Evolutionary conservation across 2,113 vertebrate species (phyloP).

Genomic region (Rhea americana): DNA sequence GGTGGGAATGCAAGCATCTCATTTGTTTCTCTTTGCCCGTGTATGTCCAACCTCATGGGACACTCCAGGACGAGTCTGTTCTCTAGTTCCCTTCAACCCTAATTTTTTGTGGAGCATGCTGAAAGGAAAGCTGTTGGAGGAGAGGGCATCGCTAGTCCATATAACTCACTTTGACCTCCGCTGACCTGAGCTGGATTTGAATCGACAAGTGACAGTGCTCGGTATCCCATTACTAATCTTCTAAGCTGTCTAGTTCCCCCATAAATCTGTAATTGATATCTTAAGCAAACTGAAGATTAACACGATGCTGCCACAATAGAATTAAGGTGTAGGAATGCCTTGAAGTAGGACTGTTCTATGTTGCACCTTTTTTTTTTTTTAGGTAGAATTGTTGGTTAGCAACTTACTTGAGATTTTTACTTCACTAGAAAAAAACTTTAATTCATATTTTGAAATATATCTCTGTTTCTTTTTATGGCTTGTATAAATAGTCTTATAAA

Average conservation of each 20-base stretch:
- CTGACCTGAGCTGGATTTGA: conserved; percentile 4
- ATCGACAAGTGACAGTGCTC: background rate
- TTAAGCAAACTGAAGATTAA: conserved; percentile 15
- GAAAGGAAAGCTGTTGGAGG: background rate
- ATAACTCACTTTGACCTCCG: background rate
- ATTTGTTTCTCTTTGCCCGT: background rate
- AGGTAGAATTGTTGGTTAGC: background rate
- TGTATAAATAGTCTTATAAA: background rate
- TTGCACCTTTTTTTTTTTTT: background rate
- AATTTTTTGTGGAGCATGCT: background rate
- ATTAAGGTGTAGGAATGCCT: background rate
- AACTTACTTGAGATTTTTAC: background rate
- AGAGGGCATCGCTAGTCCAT: background rate
- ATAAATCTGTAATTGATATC: background rate
- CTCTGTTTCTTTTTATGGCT: no score
- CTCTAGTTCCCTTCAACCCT: background rate
- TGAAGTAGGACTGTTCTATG: background rate
- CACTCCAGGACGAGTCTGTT: accelerated
- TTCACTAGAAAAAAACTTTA: accelerated
- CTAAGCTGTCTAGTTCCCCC: conserved; percentile 11
- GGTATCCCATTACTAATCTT: conserved; percentile 31
- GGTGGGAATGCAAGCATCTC: background rate
- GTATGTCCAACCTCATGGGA: background rate
- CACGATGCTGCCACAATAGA: accelerated
- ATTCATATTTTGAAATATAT: background rate